Conservation (phyloP, 2,797 vertebrate species). For the Neosilurus mollespiculum region DNA sequence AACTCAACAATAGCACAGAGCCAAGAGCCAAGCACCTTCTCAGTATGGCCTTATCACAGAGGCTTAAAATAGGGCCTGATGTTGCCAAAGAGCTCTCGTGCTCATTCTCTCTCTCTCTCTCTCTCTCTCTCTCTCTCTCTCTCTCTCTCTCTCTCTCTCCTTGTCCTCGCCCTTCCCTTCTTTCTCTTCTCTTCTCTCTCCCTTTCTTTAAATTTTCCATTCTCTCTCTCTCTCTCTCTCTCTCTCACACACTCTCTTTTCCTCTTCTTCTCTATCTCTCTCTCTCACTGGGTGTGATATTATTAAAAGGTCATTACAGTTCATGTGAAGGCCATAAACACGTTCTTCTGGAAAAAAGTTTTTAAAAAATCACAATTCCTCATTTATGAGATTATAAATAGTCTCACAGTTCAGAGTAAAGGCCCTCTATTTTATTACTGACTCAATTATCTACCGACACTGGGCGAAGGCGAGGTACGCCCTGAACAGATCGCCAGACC, state of each 20-base stretch:
- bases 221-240: conserved; percentile 3
- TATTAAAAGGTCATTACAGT: conserved; percentile 2
- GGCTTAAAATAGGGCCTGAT: conserved; percentile 36
- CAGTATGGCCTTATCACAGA: conserved; percentile 17
- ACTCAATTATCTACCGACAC: too few relatives aligned
- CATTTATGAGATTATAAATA: background rate
- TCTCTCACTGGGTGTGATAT: background rate
- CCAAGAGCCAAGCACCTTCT: conserved; percentile 1
- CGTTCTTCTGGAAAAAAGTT: background rate
- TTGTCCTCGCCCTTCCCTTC: background rate
- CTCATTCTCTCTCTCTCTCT: conserved; percentile 29
- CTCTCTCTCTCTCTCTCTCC: background rate
- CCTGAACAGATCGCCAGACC: too few relatives aligned
- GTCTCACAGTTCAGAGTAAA: background rate
- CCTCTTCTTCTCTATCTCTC: conserved; percentile 51
- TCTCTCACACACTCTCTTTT: conserved; percentile 1
- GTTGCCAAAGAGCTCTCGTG: conserved; percentile 27
- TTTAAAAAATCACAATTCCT: background rate
- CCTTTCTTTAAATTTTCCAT: conserved; percentile 57
- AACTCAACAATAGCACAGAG: background rate
- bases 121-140: conserved; percentile 31
- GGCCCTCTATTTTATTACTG: background rate
- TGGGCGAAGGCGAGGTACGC: too few relatives aligned
- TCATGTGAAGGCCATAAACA: background rate
- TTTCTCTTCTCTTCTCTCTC: background rate